phyloP scores from a whole-genome alignment of 2,888 invertebrate genomes.

The Perithous albicinctus region DNA sequence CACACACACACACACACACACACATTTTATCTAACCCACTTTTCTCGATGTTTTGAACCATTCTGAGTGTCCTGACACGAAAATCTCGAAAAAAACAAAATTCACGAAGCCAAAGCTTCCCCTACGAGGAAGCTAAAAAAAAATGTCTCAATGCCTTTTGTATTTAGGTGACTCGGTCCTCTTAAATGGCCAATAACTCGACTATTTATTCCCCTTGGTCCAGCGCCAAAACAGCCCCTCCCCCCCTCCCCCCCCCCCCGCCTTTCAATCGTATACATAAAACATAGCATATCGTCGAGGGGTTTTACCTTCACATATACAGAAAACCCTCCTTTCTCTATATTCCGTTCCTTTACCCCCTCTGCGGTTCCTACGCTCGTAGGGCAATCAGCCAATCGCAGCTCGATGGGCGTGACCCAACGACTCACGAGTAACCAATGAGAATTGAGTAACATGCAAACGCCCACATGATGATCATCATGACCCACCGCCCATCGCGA shows the following conservation, averaged over 20 bases:
- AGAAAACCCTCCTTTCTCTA: slow-evolving; percentile 1
- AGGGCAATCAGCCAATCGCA: slow-evolving; percentile 27
- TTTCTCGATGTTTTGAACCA: no score
- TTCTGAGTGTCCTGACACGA: no score
- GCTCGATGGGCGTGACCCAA: slow-evolving; percentile 35
- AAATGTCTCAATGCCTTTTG: no score
- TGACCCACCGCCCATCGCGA: slow-evolving; percentile 36
- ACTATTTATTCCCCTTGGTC: neutral
- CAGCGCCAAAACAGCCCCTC: neutral
- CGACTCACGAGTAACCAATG: slow-evolving; percentile 37
- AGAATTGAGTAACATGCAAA: neutral
- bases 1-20: no score
- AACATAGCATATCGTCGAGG: slow-evolving; percentile 8
- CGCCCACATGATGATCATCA: slow-evolving; percentile 45
- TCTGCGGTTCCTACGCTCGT: slow-evolving; percentile 5
- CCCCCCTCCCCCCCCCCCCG: no score
- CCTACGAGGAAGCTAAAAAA: no score
- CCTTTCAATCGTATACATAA: no score
- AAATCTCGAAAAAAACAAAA: no score
- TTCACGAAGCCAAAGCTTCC: no score
- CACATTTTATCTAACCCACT: no score
- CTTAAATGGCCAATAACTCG: slow-evolving; percentile 22
- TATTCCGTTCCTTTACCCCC: neutral
- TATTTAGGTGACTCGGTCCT: neutral
- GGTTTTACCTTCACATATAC: neutral